phyloP scores from a whole-genome alignment of 2,797 vertebrate species.

The Cichlasoma orientale region DNA sequence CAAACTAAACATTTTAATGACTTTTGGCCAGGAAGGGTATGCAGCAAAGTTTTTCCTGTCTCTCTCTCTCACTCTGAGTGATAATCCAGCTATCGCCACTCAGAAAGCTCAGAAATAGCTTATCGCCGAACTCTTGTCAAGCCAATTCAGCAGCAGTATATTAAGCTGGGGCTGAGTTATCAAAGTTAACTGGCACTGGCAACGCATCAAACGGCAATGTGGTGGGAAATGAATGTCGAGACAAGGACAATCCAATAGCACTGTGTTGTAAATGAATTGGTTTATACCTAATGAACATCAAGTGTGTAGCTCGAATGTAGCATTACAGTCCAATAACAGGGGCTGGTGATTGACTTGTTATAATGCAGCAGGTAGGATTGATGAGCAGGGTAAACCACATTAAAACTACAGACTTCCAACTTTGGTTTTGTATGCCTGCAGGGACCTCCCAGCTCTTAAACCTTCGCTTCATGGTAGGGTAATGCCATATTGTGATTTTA shows the following conservation, averaged over 20 bases:
- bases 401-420: background rate
- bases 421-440: background rate
- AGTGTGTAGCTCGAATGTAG: slow-evolving; percentile 39
- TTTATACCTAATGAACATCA: slow-evolving; percentile 72
- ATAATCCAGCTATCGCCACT: slow-evolving; percentile 59
- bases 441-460: background rate
- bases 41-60: slow-evolving; percentile 44
- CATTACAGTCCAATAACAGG: slow-evolving; percentile 48
- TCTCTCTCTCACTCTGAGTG: slow-evolving; percentile 37
- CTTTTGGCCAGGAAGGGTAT: slow-evolving; percentile 47
- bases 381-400: background rate
- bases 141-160: slow-evolving; percentile 73
- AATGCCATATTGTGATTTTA: background rate
- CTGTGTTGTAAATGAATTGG: slow-evolving; percentile 66
- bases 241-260: slow-evolving; percentile 67
- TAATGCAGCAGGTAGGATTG: slow-evolving; percentile 32
- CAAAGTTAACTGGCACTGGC: slow-evolving; percentile 77
- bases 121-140: slow-evolving; percentile 65
- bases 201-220: slow-evolving; percentile 69
- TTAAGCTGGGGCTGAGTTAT: slow-evolving; percentile 70
- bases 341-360: slow-evolving; percentile 39
- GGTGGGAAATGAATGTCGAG: slow-evolving; percentile 72
- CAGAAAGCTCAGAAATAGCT: slow-evolving; percentile 63
- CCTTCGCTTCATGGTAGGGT: background rate
- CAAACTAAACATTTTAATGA: slow-evolving; percentile 65